A percentile compares a stretch with the other conserved stretches of the same genome.
These are phyloP conservation scores for Gallinago media DNA, from an alignment of 2,113 vertebrate genomes.

Conservation along the genomic window DNA sequence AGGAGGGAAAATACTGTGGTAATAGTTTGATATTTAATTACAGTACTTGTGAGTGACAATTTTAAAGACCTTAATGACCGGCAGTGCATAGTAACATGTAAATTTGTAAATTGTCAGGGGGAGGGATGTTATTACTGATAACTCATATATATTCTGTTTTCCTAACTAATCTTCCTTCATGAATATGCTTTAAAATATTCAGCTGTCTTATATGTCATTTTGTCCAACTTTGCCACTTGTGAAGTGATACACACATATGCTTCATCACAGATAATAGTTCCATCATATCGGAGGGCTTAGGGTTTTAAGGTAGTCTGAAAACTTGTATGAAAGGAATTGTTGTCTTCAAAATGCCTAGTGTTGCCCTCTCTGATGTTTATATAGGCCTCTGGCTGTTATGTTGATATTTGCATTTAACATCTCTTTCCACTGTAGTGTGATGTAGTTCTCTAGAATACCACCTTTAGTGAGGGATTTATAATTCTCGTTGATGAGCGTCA, in stretches of 20 bases:
- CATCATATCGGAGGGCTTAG: background rate
- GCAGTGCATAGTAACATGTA: background rate
- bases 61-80: conserved; percentile 25
- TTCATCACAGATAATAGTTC: conserved; percentile 29
- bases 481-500: background rate
- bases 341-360: background rate
- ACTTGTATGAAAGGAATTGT: background rate
- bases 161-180: conserved; percentile 33
- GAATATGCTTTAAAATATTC: conserved; percentile 45
- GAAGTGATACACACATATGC: conserved; percentile 22
- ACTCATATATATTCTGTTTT: conserved; percentile 29
- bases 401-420: background rate
- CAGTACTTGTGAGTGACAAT: background rate
- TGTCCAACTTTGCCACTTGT: conserved; percentile 40
- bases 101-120: conserved; percentile 20
- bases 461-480: background rate
- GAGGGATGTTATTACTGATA: conserved; percentile 22
- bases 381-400: background rate
- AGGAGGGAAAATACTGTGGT: background rate
- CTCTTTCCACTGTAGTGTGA: background rate
- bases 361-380: background rate
- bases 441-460: background rate
- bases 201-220: conserved; percentile 52
- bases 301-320: conserved; percentile 45
- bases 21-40: conserved; percentile 20